Evolutionary conservation across 2,797 vertebrate species (phyloP), one percentile per base, ranked within the genome.

Genomic region (Anableps anableps): DNA sequence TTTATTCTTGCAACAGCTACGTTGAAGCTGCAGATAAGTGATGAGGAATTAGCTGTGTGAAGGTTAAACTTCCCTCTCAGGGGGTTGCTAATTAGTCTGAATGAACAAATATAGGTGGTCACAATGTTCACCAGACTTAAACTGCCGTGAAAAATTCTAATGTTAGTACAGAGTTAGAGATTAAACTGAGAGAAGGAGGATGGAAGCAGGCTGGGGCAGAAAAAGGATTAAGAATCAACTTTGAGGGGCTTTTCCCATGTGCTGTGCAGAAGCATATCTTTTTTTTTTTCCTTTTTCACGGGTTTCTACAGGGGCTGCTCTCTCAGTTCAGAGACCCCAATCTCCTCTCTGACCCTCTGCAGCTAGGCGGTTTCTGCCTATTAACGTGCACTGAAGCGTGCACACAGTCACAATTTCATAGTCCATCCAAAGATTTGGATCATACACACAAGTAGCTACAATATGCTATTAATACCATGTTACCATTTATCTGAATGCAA

Each of bases 41-140:
- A 91, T 80, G 83, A 90, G 83, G 91, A 93, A 95, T 95, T 94
- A 94, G 87, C 88, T 38, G 81, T 91, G 91, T 94, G 91, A 94
- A 95, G 93, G 94, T 95, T 94, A 94, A 92, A 89, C 80, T 91
- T 83, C 73, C 36, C 78, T 89, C 88, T 72, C 81, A 86, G 85
- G 83, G 85, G 84, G 83, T 70, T 77, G 85, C 86, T 91, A 91
- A 92, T 93, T 92, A 90, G 84, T 75, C 78, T 76, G 84, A 89
- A 93, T 86, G 82, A 90, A 89, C 88, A 86, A 89, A 91, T 89
- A 79, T 84, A 88, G 89, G 90, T 91, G 92, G 89, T 85, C 79
- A 53, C 74, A 83, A 74, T 64, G 70, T 80, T 85, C 78, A 90
- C 84, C 83, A 79, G 72, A 91, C 88, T 92, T 74, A 88, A 89